Percentiles rank a stretch among this genome's conserved stretches.
Evolutionary conservation across 2,113 vertebrate genomes (phyloP).

Genomic region (Lasiurus cinereus): DNA sequence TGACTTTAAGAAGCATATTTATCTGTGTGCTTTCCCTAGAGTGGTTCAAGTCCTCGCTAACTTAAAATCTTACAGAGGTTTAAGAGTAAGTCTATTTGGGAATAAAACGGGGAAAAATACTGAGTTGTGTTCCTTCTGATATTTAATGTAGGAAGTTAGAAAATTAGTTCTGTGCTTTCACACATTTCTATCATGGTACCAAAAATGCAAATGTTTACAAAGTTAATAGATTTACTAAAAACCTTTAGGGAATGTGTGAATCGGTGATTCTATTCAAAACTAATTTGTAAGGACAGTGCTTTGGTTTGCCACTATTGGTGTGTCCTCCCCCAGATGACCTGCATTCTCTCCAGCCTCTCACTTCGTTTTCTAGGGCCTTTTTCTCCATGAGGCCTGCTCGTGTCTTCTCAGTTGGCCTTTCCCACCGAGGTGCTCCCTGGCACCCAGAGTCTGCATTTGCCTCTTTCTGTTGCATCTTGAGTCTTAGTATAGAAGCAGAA

Average conservation of each 20-base stretch:
- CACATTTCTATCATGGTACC: background rate
- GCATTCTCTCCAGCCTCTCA: background rate
- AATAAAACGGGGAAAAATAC: background rate
- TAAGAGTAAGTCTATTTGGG: background rate
- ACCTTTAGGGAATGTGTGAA: background rate
- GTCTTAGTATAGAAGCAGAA: background rate
- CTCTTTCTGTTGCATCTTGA: background rate
- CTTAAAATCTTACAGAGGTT: background rate
- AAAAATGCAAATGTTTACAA: slow-evolving; percentile 32
- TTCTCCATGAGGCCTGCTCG: background rate
- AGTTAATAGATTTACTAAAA: slow-evolving; percentile 36
- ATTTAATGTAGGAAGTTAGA: slow-evolving; percentile 33
- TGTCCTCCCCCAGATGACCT: background rate
- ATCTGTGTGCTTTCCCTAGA: background rate
- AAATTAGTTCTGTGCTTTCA: background rate
- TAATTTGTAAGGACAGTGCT: background rate
- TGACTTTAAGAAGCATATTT: slow-evolving; percentile 28
- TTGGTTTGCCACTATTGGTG: background rate
- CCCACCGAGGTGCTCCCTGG: too few species aligned
- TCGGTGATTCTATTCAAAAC: background rate
- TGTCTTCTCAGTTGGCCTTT: background rate
- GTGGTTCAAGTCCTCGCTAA: background rate
- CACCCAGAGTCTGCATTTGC: background rate
- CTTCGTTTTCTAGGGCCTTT: background rate
- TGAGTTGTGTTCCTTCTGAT: slow-evolving; percentile 19